phyloP scores from a whole-genome alignment of 2,797 vertebrate species.

The Diceros bicornis region DNA sequence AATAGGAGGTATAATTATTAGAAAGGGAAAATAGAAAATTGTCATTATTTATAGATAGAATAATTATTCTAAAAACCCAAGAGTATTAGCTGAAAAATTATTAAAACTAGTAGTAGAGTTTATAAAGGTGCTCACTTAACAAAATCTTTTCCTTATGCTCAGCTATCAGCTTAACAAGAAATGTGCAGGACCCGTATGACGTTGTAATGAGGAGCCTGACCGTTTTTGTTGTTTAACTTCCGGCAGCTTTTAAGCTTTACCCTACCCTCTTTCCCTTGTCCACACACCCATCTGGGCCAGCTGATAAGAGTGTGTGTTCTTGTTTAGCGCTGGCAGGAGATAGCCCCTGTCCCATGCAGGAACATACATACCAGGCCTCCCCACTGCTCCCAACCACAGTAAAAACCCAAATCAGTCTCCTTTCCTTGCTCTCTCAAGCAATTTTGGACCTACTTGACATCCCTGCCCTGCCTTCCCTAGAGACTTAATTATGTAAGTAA shows the following conservation, averaged over 20 bases:
- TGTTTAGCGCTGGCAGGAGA: background rate
- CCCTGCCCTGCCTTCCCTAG: background rate
- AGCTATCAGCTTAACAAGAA: background rate
- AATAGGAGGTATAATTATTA: background rate
- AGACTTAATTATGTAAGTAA: background rate
- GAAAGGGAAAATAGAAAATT: slow-evolving; percentile 27
- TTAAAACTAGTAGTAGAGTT: slow-evolving; percentile 11
- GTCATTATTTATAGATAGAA: background rate
- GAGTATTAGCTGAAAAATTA: background rate
- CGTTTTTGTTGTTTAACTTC: slow-evolving; percentile 25
- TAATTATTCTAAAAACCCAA: slow-evolving; percentile 43
- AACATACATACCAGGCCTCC: background rate
- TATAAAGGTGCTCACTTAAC: background rate
- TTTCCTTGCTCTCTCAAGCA: background rate
- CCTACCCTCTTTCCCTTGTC: background rate
- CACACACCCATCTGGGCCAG: background rate
- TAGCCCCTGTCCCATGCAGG: background rate
- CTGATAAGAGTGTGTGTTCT: background rate
- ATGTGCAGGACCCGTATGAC: background rate
- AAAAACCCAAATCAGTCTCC: background rate
- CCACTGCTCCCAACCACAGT: background rate
- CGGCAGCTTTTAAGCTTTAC: background rate
- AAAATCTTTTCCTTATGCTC: slow-evolving; percentile 34
- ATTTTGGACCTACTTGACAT: background rate
- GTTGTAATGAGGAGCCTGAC: background rate